Conservation (phyloP, 35 echinoderm and acorn worm species). For the Amphiura filiformis region DNA sequence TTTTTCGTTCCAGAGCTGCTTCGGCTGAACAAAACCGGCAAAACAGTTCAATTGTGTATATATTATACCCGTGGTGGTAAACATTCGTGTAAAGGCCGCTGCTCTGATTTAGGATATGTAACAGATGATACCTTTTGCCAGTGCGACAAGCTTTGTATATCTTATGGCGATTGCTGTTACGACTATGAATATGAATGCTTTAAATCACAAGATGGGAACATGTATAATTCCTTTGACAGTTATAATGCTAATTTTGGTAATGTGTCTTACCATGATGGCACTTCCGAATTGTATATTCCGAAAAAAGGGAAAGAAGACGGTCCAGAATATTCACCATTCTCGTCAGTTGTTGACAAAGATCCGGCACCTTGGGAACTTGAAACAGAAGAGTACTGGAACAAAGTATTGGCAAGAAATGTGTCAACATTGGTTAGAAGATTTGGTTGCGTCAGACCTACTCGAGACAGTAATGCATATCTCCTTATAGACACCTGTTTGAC, state of each 20-base stretch:
- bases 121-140: background rate
- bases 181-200: background rate
- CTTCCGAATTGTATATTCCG: too few species aligned
- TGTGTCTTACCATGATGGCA: too few species aligned
- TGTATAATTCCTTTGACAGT: background rate
- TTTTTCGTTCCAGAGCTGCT: too few species aligned
- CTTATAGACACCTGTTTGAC: background rate
- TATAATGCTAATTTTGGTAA: background rate
- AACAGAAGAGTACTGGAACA: background rate
- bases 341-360: too few species aligned
- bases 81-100: too few species aligned
- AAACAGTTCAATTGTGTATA: too few species aligned
- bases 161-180: background rate
- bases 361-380: too few species aligned
- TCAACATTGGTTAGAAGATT: background rate
- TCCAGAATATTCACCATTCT: too few species aligned
- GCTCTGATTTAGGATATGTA: too few species aligned
- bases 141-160: background rate
- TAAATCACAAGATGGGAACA: background rate
- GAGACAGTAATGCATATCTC: background rate
- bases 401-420: background rate
- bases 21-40: too few species aligned
- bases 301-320: too few species aligned
- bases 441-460: background rate
- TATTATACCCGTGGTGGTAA: too few species aligned